phyloP scores from a whole-genome alignment of 2,888 invertebrate species.

The Melinaea menophilus region DNA sequence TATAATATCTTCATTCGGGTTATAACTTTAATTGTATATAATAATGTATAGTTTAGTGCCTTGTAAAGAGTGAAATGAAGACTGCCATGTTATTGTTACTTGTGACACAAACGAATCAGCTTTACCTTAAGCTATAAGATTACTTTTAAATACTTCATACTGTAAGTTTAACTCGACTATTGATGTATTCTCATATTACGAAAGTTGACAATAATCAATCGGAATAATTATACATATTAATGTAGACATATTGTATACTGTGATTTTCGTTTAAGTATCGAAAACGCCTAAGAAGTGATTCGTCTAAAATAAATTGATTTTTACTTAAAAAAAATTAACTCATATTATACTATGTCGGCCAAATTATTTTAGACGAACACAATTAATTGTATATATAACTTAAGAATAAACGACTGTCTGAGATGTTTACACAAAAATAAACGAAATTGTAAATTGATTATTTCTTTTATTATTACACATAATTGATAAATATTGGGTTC shows the following conservation, averaged over 20 bases:
- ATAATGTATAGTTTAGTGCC: conserved; percentile 62
- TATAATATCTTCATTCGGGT: conserved; percentile 67
- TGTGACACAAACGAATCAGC: conserved; percentile 66
- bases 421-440: conserved; percentile 33
- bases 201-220: neutral
- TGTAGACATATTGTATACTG: conserved; percentile 45
- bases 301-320: conserved; percentile 32
- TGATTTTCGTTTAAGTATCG: conserved; percentile 53
- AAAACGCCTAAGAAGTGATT: conserved; percentile 34
- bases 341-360: conserved; percentile 3
- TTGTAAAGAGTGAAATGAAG: conserved; percentile 70
- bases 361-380: conserved; percentile 33
- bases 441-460: conserved; percentile 37
- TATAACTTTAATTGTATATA: conserved; percentile 71
- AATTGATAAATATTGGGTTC: conserved; percentile 13
- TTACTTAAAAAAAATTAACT: neutral
- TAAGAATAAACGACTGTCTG: conserved; percentile 37
- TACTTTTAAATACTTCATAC: conserved; percentile 49
- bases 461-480: conserved; percentile 39
- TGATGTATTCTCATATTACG: conserved; percentile 19
- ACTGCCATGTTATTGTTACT: conserved; percentile 73
- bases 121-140: conserved; percentile 74
- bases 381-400: conserved; percentile 39
- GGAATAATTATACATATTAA: conserved; percentile 17
- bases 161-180: conserved; percentile 39